Evolutionary conservation across 2,797 vertebrate genomes (phyloP).

Genomic region (Poecilia picta): DNA sequence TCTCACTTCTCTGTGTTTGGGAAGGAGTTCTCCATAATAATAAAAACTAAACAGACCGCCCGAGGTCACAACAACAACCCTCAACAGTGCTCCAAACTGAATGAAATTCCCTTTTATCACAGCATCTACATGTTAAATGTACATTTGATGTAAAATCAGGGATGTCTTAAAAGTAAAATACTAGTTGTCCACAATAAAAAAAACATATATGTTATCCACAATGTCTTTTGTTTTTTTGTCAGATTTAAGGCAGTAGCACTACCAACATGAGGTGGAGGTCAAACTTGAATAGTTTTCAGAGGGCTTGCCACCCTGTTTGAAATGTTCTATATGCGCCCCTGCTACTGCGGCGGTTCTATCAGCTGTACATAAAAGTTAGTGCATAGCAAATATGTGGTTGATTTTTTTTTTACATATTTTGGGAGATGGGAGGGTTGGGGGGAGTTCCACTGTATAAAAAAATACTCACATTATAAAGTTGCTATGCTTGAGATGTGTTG

Average conservation of each 20-base stretch:
- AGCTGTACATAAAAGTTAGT: background rate
- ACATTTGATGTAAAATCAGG: conserved; percentile 5
- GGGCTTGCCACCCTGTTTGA: background rate
- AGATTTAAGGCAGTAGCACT: background rate
- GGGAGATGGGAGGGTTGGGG: rapidly evolving
- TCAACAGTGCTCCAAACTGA: conserved; percentile 8
- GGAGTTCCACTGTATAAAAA: background rate
- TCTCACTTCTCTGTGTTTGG: conserved; percentile 18
- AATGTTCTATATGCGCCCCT: background rate
- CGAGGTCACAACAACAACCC: conserved; percentile 14
- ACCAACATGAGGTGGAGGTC: background rate
- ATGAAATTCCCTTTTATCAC: conserved; percentile 34
- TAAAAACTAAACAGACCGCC: conserved; percentile 15
- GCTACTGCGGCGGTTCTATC: background rate
- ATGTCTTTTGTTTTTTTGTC: background rate
- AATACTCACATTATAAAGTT: background rate
- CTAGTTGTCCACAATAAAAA: background rate
- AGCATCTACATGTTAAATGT: conserved; percentile 11
- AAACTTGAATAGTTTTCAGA: background rate
- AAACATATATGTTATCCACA: background rate
- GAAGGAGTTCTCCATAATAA: conserved; percentile 31
- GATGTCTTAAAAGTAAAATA: background rate
- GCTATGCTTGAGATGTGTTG: background rate
- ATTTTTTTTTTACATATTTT: too few relatives aligned
- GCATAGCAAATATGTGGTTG: background rate